phyloP scores from a whole-genome alignment of 2,113 vertebrate genomes.

The Leucopternis melanops region DNA sequence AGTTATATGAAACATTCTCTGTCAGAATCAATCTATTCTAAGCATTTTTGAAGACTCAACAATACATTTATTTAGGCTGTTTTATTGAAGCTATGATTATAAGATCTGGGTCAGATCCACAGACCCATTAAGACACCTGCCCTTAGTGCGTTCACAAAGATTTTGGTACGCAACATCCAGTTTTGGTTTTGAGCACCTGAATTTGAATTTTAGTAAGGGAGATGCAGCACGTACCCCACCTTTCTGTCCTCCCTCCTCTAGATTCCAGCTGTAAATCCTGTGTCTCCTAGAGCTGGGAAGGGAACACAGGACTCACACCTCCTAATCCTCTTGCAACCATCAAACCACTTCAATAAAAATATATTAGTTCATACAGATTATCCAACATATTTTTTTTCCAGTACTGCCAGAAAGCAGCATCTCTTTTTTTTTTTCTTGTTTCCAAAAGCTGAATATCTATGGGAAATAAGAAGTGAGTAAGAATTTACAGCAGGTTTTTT shows the following conservation, averaged over 20 bases:
- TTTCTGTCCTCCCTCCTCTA: not conserved
- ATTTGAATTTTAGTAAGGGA: not conserved
- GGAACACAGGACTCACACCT: not conserved
- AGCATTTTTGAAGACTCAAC: not conserved
- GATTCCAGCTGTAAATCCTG: not conserved
- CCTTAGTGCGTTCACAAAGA: not conserved
- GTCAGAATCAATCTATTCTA: not conserved
- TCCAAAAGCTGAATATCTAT: not conserved
- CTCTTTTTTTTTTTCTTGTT: not conserved
- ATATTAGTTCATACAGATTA: not conserved
- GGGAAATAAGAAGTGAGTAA: not conserved
- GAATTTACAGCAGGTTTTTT: not conserved
- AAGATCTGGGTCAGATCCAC: not conserved
- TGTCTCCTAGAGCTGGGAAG: not conserved
- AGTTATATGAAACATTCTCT: not conserved
- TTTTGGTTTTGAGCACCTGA: not conserved
- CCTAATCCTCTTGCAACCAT: not conserved
- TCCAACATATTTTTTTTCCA: not conserved
- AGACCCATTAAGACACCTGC: not conserved
- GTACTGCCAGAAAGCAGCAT: not conserved
- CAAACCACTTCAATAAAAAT: not conserved
- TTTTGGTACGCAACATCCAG: not conserved
- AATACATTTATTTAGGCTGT: not conserved
- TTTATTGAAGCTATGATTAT: not conserved
- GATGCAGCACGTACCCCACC: fast-evolving